Conservation (phyloP, 2,888 invertebrate genomes). For the Hypena proboscidalis region DNA sequence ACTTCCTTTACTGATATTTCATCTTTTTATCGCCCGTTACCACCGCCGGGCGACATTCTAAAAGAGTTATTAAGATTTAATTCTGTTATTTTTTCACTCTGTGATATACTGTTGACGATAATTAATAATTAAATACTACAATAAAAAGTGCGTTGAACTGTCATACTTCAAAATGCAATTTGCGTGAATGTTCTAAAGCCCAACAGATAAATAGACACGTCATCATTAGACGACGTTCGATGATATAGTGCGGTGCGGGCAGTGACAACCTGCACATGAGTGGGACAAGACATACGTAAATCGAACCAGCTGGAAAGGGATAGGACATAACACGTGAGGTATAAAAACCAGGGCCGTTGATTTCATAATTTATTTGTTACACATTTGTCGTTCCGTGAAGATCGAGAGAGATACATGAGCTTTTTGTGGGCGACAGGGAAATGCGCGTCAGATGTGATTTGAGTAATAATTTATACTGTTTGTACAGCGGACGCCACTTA, state of each 20-base stretch:
- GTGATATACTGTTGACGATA: constrained; percentile 40
- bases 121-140: constrained; percentile 56
- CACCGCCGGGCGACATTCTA: constrained; percentile 35
- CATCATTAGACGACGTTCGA: constrained; percentile 72
- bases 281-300: constrained; percentile 52
- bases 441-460: constrained; percentile 83
- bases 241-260: constrained; percentile 72
- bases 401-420: constrained; percentile 81
- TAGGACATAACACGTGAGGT: constrained; percentile 58
- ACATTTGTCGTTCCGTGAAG: constrained; percentile 85
- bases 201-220: constrained; percentile 74
- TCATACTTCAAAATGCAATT: constrained; percentile 67
- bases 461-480: constrained; percentile 82
- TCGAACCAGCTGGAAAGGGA: constrained; percentile 53
- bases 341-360: constrained; percentile 81
- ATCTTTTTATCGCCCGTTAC: constrained; percentile 43
- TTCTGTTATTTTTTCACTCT: constrained; percentile 37
- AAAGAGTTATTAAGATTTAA: constrained; percentile 44
- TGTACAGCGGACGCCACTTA: constrained; percentile 72
- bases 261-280: constrained; percentile 66
- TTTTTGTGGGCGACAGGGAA: constrained; percentile 79
- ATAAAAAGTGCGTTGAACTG: constrained; percentile 63
- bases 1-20: constrained; percentile 47
- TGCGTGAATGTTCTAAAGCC: constrained; percentile 66
- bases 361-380: constrained; percentile 85